phyloP scores from a whole-genome alignment of 2,797 vertebrate species.

The Malurus leucopterus region DNA sequence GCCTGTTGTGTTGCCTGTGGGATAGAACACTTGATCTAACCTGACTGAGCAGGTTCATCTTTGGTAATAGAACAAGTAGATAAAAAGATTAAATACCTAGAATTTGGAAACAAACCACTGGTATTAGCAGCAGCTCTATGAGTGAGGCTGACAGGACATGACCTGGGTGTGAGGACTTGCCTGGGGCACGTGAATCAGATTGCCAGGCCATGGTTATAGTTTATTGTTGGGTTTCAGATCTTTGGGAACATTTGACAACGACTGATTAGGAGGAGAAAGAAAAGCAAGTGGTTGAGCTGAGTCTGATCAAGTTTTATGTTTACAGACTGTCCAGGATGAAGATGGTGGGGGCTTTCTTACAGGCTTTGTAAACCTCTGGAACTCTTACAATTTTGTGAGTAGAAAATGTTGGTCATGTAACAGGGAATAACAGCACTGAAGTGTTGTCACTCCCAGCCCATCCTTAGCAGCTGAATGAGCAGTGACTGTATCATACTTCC shows the following conservation, averaged over 20 bases:
- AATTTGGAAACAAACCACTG: neutral
- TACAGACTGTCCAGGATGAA: neutral
- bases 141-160: neutral
- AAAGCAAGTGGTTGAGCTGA: neutral
- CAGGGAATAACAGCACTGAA: rapidly evolving
- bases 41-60: neutral
- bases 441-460: neutral
- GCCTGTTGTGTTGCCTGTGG: neutral
- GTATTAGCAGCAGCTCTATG: neutral
- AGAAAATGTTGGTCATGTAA: rapidly evolving
- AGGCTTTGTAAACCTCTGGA: neutral
- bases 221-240: neutral
- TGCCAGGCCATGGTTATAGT: neutral
- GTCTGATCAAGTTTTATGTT: neutral
- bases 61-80: neutral
- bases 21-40: neutral
- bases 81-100: neutral
- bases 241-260: neutral
- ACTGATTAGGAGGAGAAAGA: neutral
- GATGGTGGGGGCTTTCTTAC: neutral
- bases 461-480: rapidly evolving
- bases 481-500: neutral
- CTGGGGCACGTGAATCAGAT: neutral
- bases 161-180: neutral
- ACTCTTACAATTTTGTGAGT: neutral